A percentile compares a stretch with the other conserved stretches of the same genome.
These are phyloP conservation scores for Otolemur garnettii DNA, from an alignment of 2,113 vertebrate species.

Conservation along the genomic window DNA sequence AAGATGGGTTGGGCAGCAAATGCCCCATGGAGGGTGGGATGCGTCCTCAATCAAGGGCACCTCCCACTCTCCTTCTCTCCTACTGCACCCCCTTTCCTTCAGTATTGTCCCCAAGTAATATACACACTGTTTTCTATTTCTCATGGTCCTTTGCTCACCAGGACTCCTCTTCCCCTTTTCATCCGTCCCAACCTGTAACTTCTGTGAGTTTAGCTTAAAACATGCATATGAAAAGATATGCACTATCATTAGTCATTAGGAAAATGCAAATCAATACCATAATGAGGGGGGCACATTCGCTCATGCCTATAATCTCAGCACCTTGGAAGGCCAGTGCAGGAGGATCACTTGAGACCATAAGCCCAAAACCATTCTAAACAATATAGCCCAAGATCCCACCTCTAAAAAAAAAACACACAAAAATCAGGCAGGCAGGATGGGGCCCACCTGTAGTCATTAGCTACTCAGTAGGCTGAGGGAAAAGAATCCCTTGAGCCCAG, in stretches of 20 bases:
- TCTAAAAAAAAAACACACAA: not conserved
- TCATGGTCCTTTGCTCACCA: not conserved
- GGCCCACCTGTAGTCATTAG: not conserved
- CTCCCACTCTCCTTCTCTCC: not conserved
- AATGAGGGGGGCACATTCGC: not conserved
- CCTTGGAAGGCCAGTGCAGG: not conserved
- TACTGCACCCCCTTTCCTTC: not conserved
- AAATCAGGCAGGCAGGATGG: not conserved
- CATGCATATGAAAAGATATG: not conserved
- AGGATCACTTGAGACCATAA: not conserved
- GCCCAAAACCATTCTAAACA: not conserved
- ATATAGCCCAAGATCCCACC: not conserved
- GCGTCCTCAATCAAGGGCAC: not conserved
- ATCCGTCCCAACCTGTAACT: not conserved
- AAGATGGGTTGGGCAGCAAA: not conserved
- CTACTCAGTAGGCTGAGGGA: not conserved
- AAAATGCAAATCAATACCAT: not conserved
- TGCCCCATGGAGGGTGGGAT: not conserved
- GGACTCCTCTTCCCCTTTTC: not conserved
- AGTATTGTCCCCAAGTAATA: not conserved
- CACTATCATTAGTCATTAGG: not conserved
- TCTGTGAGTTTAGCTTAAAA: not conserved
- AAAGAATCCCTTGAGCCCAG: not conserved
- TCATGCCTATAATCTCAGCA: not conserved
- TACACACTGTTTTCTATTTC: not conserved